A percentile compares a stretch with the other conserved stretches of the same genome.
Conservation (phyloP, 1,140 invertebrate genomes). For the Sesamia nonagrioides region DNA sequence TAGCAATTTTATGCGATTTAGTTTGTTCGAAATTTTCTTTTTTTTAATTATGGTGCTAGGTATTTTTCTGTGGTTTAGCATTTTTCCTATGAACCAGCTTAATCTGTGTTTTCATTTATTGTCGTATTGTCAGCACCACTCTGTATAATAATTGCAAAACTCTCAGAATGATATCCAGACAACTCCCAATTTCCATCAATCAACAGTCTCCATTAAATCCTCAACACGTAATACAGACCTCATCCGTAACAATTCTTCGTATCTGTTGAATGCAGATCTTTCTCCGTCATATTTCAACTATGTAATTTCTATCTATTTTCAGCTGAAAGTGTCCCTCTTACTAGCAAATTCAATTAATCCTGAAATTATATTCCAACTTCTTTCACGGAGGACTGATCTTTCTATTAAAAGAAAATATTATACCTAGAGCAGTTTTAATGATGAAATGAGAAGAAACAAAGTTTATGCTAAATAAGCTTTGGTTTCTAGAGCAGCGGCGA, state of each 20-base stretch:
- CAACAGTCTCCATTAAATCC: neutral
- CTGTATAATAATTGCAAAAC: too few relatives aligned
- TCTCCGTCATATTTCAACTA: constrained; percentile 44
- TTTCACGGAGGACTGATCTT: neutral
- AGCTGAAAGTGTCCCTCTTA: constrained; percentile 15
- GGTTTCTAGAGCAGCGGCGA: too few relatives aligned
- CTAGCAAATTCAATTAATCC: constrained; percentile 31
- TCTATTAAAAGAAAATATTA: neutral
- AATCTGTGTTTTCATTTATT: too few relatives aligned
- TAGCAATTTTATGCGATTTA: too few relatives aligned
- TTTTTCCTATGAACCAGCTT: too few relatives aligned
- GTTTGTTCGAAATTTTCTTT: too few relatives aligned
- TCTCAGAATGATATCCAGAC: too few relatives aligned
- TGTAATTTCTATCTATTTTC: constrained; percentile 12
- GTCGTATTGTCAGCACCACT: too few relatives aligned
- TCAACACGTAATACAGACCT: constrained; percentile 15
- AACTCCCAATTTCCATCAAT: neutral
- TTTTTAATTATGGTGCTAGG: too few relatives aligned
- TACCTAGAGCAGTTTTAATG: too few relatives aligned
- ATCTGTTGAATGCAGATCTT: constrained; percentile 42
- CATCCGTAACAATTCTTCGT: constrained; percentile 2
- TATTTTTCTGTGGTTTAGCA: too few relatives aligned
- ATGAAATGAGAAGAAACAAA: neutral
- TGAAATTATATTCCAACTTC: constrained; percentile 26
- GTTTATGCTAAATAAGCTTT: too few relatives aligned